These are phyloP conservation scores for Leptarthrus brevirostris DNA, from an alignment of 2,888 invertebrate species.

Conservation along the genomic window DNA sequence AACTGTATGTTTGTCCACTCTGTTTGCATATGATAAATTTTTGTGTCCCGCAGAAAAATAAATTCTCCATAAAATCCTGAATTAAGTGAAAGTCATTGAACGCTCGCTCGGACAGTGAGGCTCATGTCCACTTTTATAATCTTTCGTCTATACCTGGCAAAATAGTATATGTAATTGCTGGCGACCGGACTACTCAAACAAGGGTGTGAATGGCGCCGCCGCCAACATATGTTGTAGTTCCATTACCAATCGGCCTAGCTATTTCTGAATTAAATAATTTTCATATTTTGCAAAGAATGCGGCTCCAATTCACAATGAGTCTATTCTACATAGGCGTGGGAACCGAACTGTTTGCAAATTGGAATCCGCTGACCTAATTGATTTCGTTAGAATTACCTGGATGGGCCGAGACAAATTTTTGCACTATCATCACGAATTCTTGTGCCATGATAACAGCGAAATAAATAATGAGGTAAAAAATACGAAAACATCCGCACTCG, in stretches of 20 bases:
- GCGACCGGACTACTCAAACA: slow-evolving; percentile 35
- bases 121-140: slow-evolving; percentile 35
- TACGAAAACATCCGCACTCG: not conserved
- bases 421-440: not conserved
- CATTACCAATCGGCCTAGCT: slow-evolving; percentile 2
- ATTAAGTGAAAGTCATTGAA: slow-evolving; percentile 36
- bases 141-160: slow-evolving; percentile 1
- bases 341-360: slow-evolving; percentile 13
- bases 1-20: not conserved
- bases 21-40: slow-evolving; percentile 36
- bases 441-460: not conserved
- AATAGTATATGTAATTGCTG: slow-evolving; percentile 13
- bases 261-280: not conserved
- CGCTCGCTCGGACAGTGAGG: not conserved
- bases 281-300: not conserved
- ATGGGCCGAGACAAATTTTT: not conserved
- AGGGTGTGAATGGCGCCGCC: slow-evolving; percentile 41
- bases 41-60: slow-evolving; percentile 3
- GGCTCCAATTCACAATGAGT: not conserved
- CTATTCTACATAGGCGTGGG: slow-evolving; percentile 32
- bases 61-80: slow-evolving; percentile 22
- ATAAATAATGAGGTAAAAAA: not conserved
- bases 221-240: not conserved
- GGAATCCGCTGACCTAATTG: slow-evolving; percentile 29
- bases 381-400: slow-evolving; percentile 28